A percentile compares a stretch with the other conserved stretches of the same genome.
phyloP scores from a whole-genome alignment of 2,797 vertebrate genomes.

The Cuculus canorus region DNA sequence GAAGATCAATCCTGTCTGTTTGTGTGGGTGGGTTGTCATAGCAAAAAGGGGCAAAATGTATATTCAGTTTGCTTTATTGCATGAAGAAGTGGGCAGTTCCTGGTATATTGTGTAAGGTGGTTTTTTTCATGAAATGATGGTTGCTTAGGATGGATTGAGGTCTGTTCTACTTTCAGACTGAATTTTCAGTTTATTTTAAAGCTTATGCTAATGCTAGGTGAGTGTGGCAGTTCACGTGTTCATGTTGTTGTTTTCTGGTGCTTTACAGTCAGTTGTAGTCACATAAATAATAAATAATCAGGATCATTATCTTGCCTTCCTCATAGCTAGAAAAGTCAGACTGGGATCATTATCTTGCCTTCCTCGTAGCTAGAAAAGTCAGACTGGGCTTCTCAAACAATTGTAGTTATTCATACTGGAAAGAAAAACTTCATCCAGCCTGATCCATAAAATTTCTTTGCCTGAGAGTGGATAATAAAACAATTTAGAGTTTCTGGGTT shows the following conservation, averaged over 20 bases:
- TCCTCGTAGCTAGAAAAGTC: neutral
- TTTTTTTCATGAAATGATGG: neutral
- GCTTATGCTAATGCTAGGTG: neutral
- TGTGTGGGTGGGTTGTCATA: neutral
- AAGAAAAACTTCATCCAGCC: neutral
- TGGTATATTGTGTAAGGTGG: neutral
- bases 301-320: neutral
- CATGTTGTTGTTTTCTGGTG: neutral
- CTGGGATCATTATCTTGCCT: neutral
- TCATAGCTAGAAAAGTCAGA: neutral
- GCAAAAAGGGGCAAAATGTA: neutral
- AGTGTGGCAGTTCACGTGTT: neutral
- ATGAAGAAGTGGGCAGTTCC: neutral
- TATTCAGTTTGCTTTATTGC: neutral
- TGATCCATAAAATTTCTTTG: neutral
- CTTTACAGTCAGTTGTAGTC: neutral
- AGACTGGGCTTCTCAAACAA: neutral
- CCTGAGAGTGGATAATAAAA: neutral
- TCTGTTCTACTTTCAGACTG: constrained; percentile 18
- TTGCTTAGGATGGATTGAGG: neutral
- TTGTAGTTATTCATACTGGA: neutral
- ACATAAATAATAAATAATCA: constrained; percentile 5
- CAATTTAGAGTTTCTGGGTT: neutral
- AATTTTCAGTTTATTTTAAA: constrained; percentile 1
- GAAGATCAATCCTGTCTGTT: neutral